These are phyloP conservation scores for Dolichopus griseipennis DNA, from an alignment of 2,888 invertebrate genomes.

Conservation along the genomic window DNA sequence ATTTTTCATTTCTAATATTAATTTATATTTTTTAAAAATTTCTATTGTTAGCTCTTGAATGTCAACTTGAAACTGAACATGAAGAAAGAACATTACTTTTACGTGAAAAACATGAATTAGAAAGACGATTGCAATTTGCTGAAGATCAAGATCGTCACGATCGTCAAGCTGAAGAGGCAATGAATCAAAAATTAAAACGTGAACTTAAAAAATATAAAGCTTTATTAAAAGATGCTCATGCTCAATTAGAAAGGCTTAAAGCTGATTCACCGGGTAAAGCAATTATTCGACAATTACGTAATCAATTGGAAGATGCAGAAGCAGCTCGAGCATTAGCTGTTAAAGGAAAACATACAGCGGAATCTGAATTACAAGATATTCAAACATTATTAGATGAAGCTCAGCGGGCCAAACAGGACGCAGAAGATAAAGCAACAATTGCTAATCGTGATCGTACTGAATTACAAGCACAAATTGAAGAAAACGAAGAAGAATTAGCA, in stretches of 20 bases:
- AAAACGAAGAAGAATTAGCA: conserved; percentile 86
- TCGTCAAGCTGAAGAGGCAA: conserved; percentile 60
- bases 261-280: conserved; percentile 76
- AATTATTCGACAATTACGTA: conserved; percentile 65
- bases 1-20: background rate
- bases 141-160: conserved; percentile 69
- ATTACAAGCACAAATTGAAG: conserved; percentile 75
- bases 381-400: conserved; percentile 77
- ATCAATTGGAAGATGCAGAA: conserved; percentile 86
- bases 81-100: conserved; percentile 78
- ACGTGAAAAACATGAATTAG: conserved; percentile 85
- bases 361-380: conserved; percentile 78
- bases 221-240: conserved; percentile 81
- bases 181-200: conserved; percentile 64
- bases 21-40: background rate
- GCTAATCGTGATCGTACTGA: conserved; percentile 73
- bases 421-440: conserved; percentile 64
- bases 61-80: conserved; percentile 87
- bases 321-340: conserved; percentile 73
- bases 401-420: conserved; percentile 61
- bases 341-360: conserved; percentile 77
- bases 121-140: conserved; percentile 70
- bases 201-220: conserved; percentile 86
- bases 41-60: conserved; percentile 64
- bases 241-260: conserved; percentile 80